Conservation (phyloP, 1,140 invertebrate genomes). For the Trinorchestia longiramus region DNA sequence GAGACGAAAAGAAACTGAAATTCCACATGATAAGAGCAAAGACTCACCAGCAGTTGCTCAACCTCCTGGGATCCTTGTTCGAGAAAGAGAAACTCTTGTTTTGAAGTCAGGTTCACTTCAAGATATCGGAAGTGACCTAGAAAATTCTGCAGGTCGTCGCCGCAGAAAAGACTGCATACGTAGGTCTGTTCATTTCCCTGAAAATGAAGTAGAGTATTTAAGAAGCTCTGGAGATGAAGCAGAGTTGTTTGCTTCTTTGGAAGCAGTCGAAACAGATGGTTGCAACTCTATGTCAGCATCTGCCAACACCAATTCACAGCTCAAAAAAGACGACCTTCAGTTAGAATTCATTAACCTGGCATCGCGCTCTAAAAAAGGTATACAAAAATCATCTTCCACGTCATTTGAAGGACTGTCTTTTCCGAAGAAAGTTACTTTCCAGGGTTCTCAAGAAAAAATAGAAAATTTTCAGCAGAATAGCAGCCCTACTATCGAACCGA, state of each 20-base stretch:
- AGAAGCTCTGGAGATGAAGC: background rate
- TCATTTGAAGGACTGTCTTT: conserved; percentile 11
- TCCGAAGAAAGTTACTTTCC: background rate
- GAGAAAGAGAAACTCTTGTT: background rate
- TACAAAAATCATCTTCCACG: background rate
- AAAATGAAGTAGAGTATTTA: conserved; percentile 28
- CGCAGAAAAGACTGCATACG: conserved; percentile 21
- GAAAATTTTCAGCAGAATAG: background rate
- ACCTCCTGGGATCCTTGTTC: background rate
- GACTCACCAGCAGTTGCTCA: background rate
- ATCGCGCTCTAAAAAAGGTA: background rate
- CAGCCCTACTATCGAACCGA: background rate
- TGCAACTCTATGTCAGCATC: background rate
- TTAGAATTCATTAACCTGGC: background rate
- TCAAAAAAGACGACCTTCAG: background rate
- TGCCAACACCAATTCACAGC: background rate
- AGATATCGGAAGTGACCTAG: background rate
- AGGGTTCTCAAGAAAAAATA: background rate
- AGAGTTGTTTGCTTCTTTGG: background rate
- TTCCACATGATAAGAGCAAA: background rate
- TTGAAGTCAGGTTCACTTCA: background rate
- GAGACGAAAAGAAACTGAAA: background rate
- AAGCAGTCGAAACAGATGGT: background rate
- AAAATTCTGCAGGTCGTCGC: background rate
- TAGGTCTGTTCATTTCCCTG: conserved; percentile 11